Evolutionary conservation across 2,113 vertebrate species (phyloP).

Genomic region (Butastur rufipennis): DNA sequence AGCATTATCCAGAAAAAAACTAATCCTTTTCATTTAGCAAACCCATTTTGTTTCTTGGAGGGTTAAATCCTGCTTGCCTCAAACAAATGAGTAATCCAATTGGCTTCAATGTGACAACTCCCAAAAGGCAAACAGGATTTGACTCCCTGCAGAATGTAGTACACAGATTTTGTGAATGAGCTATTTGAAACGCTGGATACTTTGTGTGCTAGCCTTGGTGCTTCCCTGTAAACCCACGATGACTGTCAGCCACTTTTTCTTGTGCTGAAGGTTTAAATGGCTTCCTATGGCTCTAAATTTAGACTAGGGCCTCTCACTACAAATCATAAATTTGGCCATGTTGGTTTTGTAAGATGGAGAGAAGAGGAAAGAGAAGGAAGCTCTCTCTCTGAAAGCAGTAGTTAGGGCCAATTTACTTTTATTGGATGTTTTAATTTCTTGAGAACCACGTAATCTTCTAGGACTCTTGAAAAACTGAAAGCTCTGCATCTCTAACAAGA

Average conservation of each 20-base stretch:
- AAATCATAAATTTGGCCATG: neutral
- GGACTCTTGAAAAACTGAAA: neutral
- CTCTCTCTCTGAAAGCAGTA: neutral
- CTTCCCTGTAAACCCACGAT: neutral
- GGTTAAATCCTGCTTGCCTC: constrained; percentile 38
- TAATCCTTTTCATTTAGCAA: constrained; percentile 40
- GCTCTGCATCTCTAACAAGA: neutral
- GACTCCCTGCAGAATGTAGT: neutral
- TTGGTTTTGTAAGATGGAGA: neutral
- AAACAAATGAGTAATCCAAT: constrained; percentile 56
- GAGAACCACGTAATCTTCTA: neutral
- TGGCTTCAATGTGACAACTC: constrained; percentile 52
- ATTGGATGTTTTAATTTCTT: constrained; percentile 18
- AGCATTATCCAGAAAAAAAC: neutral
- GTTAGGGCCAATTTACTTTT: neutral
- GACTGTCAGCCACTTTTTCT: neutral
- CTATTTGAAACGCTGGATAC: neutral
- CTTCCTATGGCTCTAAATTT: constrained; percentile 1
- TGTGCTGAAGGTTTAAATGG: neutral
- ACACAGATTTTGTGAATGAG: constrained; percentile 48
- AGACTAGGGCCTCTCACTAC: neutral
- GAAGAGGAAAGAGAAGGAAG: neutral
- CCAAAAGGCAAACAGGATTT: constrained; percentile 62
- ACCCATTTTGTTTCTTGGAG: constrained; percentile 50
- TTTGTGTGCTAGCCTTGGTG: neutral